Conservation (phyloP, 1,140 invertebrate genomes). For the Leptopilina boulardi region DNA sequence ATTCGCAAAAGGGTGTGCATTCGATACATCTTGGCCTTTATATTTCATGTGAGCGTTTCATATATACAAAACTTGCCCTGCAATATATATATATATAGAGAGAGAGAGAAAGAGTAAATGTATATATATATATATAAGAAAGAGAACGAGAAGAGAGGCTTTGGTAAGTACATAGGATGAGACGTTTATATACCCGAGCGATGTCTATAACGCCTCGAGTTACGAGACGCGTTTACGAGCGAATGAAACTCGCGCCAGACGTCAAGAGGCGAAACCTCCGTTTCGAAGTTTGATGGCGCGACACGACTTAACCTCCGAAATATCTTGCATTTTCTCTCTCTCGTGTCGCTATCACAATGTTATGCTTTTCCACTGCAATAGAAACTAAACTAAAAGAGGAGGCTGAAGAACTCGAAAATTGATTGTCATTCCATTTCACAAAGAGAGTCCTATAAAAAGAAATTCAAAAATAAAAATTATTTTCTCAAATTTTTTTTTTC, state of each 20-base stretch:
- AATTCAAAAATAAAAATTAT: no score
- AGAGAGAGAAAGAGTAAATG: constrained; percentile 11
- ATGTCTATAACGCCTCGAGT: constrained; percentile 76
- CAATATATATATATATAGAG: constrained; percentile 40
- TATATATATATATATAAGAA: no score
- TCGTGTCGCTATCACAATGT: constrained; percentile 23
- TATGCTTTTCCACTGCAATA: background rate
- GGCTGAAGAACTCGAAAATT: background rate
- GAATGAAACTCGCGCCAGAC: constrained; percentile 73
- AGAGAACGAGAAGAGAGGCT: constrained; percentile 38
- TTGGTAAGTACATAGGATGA: constrained; percentile 75
- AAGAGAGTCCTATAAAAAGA: no score
- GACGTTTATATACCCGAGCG: constrained; percentile 76
- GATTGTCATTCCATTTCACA: no score
- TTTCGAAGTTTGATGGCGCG: constrained; percentile 62
- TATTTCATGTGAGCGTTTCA: constrained; percentile 21
- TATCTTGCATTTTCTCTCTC: constrained; percentile 53
- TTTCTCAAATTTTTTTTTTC: no score
- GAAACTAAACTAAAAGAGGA: background rate
- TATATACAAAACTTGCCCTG: constrained; percentile 38
- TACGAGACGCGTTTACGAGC: constrained; percentile 77
- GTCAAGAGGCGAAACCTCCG: constrained; percentile 67
- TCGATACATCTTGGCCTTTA: constrained; percentile 18
- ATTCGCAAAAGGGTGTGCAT: background rate
- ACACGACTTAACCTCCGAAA: constrained; percentile 61